Conservation (phyloP, 2,888 invertebrate genomes). For the Oligia strigilis region DNA sequence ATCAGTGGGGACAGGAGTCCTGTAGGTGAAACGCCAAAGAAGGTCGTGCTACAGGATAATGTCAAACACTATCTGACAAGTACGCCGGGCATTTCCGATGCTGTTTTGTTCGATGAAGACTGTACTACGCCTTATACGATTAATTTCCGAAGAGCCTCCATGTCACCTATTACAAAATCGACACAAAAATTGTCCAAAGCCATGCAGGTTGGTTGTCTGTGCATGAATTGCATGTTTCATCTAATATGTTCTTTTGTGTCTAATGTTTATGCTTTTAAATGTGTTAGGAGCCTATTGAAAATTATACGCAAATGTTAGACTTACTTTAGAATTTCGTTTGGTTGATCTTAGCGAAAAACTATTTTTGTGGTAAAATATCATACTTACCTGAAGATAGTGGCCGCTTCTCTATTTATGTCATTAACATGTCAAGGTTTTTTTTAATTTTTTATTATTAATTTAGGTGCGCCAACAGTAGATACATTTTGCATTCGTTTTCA, state of each 20-base stretch:
- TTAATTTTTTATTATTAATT: not conserved
- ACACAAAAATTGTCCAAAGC: slow-evolving; percentile 96
- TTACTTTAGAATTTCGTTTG: too few relatives aligned
- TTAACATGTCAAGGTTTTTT: not conserved
- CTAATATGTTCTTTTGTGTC: slow-evolving; percentile 28
- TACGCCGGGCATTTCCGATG: slow-evolving; percentile 84
- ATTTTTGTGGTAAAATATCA: not conserved
- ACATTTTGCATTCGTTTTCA: not conserved
- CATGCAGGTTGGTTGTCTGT: slow-evolving; percentile 94
- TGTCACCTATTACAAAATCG: slow-evolving; percentile 97
- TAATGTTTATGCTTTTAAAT: slow-evolving; percentile 42
- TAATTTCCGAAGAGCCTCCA: slow-evolving; percentile 92
- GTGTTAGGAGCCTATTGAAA: slow-evolving; percentile 22
- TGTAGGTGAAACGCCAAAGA: slow-evolving; percentile 79
- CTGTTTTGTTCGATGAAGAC: slow-evolving; percentile 77
- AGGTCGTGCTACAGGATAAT: slow-evolving; percentile 68
- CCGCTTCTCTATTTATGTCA: not conserved
- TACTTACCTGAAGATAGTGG: not conserved
- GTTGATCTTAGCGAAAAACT: not conserved
- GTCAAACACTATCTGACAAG: slow-evolving; percentile 84
- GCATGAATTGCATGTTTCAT: slow-evolving; percentile 64
- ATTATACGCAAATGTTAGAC: too few relatives aligned
- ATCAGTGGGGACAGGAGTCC: slow-evolving; percentile 53
- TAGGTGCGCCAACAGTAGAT: not conserved
- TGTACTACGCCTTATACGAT: slow-evolving; percentile 84